Evolutionary conservation across 2,113 vertebrate species (phyloP).

Genomic region (Symphodus melops): DNA sequence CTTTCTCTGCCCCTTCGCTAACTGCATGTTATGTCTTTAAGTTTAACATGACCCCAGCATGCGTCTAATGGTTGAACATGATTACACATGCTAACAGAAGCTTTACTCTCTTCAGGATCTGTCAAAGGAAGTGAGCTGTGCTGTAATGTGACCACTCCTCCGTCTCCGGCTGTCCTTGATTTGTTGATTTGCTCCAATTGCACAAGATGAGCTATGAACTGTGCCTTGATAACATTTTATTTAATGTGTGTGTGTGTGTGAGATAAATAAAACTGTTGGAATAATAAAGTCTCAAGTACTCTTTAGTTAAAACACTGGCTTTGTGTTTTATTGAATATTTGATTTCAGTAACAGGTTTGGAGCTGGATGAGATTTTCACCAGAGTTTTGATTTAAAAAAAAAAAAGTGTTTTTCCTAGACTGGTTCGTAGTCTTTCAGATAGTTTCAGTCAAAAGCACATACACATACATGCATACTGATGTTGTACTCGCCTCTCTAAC

Average conservation of each 20-base stretch:
- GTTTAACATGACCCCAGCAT: not conserved
- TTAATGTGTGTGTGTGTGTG: not conserved
- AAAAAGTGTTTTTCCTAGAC: too few species aligned
- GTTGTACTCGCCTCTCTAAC: too few species aligned
- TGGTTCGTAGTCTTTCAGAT: too few species aligned
- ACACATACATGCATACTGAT: too few species aligned
- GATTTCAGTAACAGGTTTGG: too few species aligned
- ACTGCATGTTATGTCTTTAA: conserved; percentile 11
- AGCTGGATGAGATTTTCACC: too few species aligned
- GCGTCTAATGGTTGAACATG: not conserved
- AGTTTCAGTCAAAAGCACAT: too few species aligned
- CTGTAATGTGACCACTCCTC: conserved; percentile 79
- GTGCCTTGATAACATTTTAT: not conserved
- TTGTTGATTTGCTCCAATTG: not conserved
- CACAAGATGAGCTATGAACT: not conserved
- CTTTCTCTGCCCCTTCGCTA: not conserved
- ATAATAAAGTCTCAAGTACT: not conserved
- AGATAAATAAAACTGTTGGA: not conserved
- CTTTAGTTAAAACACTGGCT: not conserved
- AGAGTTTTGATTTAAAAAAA: too few species aligned
- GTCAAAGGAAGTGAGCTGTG: conserved; percentile 80
- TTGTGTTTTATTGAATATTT: not conserved
- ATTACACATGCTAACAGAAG: not conserved
- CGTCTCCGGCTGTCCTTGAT: not conserved
- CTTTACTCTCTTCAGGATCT: conserved; percentile 68